Percentiles rank a stretch among this genome's conserved stretches.
Conservation (phyloP, 2,888 invertebrate genomes). For the Tetramorium bicarinatum region DNA sequence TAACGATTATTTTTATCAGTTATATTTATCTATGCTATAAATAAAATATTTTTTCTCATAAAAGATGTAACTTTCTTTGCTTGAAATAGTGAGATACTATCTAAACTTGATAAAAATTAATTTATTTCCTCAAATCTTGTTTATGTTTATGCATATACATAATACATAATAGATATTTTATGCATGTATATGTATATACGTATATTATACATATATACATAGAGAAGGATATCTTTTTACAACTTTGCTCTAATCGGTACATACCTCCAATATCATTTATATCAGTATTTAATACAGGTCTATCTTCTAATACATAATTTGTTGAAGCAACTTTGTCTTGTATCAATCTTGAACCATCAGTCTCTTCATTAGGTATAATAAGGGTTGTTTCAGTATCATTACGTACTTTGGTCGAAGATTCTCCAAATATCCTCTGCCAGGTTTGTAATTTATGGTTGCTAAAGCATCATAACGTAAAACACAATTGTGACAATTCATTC, state of each 20-base stretch:
- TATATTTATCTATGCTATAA: neutral
- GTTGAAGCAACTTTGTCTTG: neutral
- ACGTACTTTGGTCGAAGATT: slow-evolving; percentile 33
- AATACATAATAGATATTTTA: too few species aligned
- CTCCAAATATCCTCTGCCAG: slow-evolving; percentile 58
- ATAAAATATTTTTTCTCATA: slow-evolving; percentile 12
- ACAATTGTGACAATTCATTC: neutral
- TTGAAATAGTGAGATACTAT: neutral
- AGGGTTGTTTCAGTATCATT: slow-evolving; percentile 26
- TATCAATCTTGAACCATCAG: neutral
- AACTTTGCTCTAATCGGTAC: neutral
- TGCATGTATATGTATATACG: too few species aligned
- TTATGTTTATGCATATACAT: neutral
- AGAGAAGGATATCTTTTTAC: neutral
- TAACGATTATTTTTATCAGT: neutral
- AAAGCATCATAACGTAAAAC: slow-evolving; percentile 40
- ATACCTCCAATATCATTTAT: slow-evolving; percentile 72
- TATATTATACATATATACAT: too few species aligned
- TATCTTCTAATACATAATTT: neutral
- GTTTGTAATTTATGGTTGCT: slow-evolving; percentile 61
- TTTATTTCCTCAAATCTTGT: neutral
- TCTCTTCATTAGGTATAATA: neutral
- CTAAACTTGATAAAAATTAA: neutral
- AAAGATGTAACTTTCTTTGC: neutral
- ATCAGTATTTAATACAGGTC: neutral